A percentile compares a stretch with the other conserved stretches of the same genome.
phyloP scores from a whole-genome alignment of 1,140 invertebrate genomes.

The Matsumurasca onukii region DNA sequence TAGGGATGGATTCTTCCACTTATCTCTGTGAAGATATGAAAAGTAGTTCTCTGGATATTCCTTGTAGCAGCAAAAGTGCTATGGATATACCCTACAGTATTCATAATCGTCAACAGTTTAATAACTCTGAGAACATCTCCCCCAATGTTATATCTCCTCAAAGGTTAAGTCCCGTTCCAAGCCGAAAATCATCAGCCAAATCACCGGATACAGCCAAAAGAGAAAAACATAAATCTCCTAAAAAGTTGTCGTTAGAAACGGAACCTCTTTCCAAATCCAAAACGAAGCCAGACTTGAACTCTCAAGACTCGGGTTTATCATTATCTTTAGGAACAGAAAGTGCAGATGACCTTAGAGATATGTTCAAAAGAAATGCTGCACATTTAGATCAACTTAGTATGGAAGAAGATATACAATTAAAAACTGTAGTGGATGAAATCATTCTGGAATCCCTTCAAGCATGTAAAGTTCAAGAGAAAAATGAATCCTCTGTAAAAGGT shows the following conservation, averaged over 20 bases:
- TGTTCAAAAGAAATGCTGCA: slow-evolving; percentile 17
- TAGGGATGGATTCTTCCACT: slow-evolving; percentile 27
- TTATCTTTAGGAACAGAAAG: slow-evolving; percentile 41
- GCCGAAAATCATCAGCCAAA: slow-evolving; percentile 33
- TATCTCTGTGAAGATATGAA: slow-evolving; percentile 9
- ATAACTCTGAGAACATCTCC: slow-evolving; percentile 58
- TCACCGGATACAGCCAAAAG: slow-evolving; percentile 50
- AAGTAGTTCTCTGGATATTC: slow-evolving; percentile 26
- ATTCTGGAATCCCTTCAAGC: background rate
- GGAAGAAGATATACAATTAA: slow-evolving; percentile 54
- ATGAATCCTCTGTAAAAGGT: background rate
- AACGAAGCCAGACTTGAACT: slow-evolving; percentile 49
- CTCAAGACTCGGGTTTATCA: slow-evolving; percentile 45
- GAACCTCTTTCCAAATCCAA: slow-evolving; percentile 55
- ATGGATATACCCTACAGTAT: slow-evolving; percentile 79
- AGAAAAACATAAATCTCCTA: slow-evolving; percentile 51
- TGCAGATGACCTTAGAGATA: slow-evolving; percentile 38
- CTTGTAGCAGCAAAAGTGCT: slow-evolving; percentile 51
- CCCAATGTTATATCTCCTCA: slow-evolving; percentile 27
- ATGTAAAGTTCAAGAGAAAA: background rate
- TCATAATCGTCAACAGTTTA: slow-evolving; percentile 80
- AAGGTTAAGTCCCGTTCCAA: slow-evolving; percentile 31
- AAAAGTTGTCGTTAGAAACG: slow-evolving; percentile 39
- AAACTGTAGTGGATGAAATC: slow-evolving; percentile 46
- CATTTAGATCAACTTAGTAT: slow-evolving; percentile 43